phyloP scores from a whole-genome alignment of 2,113 vertebrate species.

The Seriola dumerili region DNA sequence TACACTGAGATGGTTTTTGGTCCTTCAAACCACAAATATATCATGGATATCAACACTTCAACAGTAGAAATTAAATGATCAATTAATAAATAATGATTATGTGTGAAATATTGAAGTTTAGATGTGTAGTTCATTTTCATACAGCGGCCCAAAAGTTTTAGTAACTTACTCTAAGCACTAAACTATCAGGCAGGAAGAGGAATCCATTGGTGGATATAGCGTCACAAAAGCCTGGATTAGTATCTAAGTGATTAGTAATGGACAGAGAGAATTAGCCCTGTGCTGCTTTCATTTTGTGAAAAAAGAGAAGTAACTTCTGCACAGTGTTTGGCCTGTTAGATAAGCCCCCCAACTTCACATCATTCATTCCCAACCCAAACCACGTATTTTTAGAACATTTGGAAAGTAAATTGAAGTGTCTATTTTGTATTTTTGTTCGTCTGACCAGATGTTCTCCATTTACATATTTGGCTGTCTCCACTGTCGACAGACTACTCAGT shows the following conservation, averaged over 20 bases:
- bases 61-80: too few species aligned
- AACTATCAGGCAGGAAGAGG: background rate
- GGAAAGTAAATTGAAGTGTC: slow-evolving; percentile 27
- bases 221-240: background rate
- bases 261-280: too few species aligned
- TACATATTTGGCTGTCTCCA: slow-evolving; percentile 55
- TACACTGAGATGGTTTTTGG: too few species aligned
- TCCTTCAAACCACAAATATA: too few species aligned
- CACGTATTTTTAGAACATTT: slow-evolving; percentile 14
- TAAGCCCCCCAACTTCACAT: background rate
- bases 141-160: background rate
- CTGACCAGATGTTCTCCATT: slow-evolving; percentile 56
- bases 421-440: slow-evolving; percentile 23
- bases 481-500: slow-evolving; percentile 42
- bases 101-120: background rate
- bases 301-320: background rate
- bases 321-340: background rate
- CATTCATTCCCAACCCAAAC: background rate
- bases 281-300: background rate
- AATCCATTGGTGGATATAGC: background rate
- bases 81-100: background rate
- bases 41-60: too few species aligned
- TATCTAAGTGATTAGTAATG: background rate
- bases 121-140: background rate
- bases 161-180: background rate